Evolutionary conservation across 2,113 vertebrate genomes (phyloP).

Genomic region (Oenanthe melanoleuca): DNA sequence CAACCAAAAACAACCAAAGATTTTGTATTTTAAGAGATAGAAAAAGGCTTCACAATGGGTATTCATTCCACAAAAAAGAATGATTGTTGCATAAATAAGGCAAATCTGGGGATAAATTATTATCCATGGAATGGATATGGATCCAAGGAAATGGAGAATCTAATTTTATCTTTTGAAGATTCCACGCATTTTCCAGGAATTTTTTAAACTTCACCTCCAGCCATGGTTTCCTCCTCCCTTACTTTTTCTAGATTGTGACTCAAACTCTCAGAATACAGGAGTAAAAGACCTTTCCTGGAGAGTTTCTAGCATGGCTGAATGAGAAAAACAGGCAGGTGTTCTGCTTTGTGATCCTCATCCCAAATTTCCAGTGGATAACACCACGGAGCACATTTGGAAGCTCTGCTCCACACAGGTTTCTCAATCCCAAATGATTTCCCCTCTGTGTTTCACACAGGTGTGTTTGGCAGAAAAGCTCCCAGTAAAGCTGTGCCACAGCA

Average conservation of each 20-base stretch:
- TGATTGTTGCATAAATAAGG: not conserved
- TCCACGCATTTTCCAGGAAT: not conserved
- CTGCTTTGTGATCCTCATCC: not conserved
- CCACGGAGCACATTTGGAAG: not conserved
- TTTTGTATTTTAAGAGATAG: not conserved
- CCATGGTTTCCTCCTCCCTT: not conserved
- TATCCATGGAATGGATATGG: not conserved
- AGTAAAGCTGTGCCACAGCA: not conserved
- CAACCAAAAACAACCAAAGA: not conserved
- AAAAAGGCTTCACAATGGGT: not conserved
- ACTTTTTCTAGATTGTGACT: not conserved
- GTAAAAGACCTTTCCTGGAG: not conserved
- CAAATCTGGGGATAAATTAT: not conserved
- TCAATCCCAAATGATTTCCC: not conserved
- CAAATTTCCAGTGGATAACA: not conserved
- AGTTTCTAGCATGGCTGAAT: not conserved
- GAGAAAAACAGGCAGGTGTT: not conserved
- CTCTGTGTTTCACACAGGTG: not conserved
- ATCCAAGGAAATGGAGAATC: not conserved
- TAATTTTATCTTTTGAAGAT: not conserved
- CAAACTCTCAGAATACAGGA: not conserved
- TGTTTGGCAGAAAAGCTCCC: not conserved
- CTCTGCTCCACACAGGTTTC: not conserved
- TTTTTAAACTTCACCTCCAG: not conserved
- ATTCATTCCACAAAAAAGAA: not conserved